Evolutionary conservation across 1,140 invertebrate genomes (phyloP), one percentile per base, ranked within the genome.

Genomic region (Pollicipes pollicipes): DNA sequence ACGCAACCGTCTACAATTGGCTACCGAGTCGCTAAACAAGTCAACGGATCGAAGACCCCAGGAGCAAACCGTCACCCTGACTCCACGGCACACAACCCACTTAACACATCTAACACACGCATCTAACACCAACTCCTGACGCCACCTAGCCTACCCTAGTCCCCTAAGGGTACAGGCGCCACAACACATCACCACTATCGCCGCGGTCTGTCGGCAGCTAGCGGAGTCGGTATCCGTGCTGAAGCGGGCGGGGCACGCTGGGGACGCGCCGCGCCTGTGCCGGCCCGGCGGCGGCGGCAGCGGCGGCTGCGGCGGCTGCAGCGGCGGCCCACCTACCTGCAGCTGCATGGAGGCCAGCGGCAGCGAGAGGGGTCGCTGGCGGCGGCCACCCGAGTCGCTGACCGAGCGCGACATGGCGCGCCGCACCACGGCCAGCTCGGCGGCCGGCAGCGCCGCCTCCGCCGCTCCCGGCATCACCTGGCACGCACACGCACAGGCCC

Each of bases 281-380:
- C 32, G 32, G 32, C 4, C 32, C 4, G 4, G 4, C 16, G 4
- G 32, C 32, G 24, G 63, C 63, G 63, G 6, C 6, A 26, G 6
- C 6, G 3, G 3, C 4, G 3, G 8, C n/a, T 64, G 24, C 63
- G 63, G n/a, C 3, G 24, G 21, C 3, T 21, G 24, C 63, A 13
- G 24, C 21, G 4, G 24, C 24, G 6, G 24, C 63, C 21, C 63
- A 66, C 64, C n/a, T 29, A 66, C 64, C 64, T 66, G n/a, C 3
- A 66, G 64, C 27, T 66, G n/a, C 27, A 66, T 66, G n/a, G 64
- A 29, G 28, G 64, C 64, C 3, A 66, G 64, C 64, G 64, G 64
- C 27, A 66, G 64, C 1, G 64, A 66, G 27, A 66, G 64, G 17
- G 64, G 64, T 10, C 64, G 16, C 64, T 66, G 64, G 64, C 64